phyloP scores from a whole-genome alignment of 2,888 invertebrate species.

The Dasypogon diadema region DNA sequence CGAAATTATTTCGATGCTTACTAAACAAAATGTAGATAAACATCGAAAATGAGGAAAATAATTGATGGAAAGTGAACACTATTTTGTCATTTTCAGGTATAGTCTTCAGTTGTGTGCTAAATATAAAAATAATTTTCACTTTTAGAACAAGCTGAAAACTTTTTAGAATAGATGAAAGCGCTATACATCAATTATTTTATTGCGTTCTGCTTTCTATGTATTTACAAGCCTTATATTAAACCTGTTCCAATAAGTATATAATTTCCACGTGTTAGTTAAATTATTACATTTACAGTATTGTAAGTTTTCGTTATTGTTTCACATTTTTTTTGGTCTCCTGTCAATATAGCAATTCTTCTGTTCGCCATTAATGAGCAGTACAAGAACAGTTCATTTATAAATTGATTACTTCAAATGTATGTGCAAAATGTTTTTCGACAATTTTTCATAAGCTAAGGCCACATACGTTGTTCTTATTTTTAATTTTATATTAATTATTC shows the following conservation, averaged over 20 bases:
- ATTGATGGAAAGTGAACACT: conserved; percentile 30
- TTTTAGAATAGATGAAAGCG: conserved; percentile 31
- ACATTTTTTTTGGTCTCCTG: conserved; percentile 30
- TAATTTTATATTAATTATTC: conserved; percentile 5
- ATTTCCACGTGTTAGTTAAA: neutral
- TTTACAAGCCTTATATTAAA: neutral
- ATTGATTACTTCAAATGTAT: conserved; percentile 32
- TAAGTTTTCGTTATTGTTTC: conserved; percentile 39
- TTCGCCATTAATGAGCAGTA: conserved; percentile 2
- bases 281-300: conserved; percentile 14
- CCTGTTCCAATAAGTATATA: neutral
- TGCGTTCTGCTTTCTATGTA: neutral
- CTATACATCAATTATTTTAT: conserved; percentile 40
- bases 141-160: conserved; percentile 33
- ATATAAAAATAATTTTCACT: conserved; percentile 42
- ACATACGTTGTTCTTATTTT: conserved; percentile 48
- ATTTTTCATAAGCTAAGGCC: conserved; percentile 49
- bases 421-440: conserved; percentile 37
- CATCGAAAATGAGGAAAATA: neutral
- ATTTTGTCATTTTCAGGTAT: conserved; percentile 27
- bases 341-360: conserved; percentile 11
- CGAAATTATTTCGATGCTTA: conserved; percentile 25
- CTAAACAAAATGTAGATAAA: conserved; percentile 11
- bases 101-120: neutral
- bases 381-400: conserved; percentile 16